Base-by-base conservation (phyloP, 2,888 invertebrate species). In the Lepidocyrtoides sp. region DNA sequence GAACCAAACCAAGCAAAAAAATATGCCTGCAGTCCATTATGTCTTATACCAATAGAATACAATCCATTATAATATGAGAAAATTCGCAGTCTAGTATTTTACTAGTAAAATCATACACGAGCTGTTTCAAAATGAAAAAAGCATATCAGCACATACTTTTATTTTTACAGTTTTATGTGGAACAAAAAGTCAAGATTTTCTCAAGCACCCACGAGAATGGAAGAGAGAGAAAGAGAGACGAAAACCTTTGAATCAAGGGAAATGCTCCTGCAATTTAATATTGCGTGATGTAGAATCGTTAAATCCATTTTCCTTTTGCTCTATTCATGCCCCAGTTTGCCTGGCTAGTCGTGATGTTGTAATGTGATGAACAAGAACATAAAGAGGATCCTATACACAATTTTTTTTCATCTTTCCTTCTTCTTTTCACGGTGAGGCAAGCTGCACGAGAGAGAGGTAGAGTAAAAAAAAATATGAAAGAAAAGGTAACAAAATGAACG, bases 241-340 rank as follows among this genome's bases (percentile, higher is more conserved):
- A 51, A 90, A 87, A 72, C 57, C 60, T 87, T 81, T 86, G 79
- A 77, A 86, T 91, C 81, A 90, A 82, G 86, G 90, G 92, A 92
- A 93, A 92, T 92, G 92, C 92, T 92, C n/a, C n/a, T n/a, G 92
- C 93, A 92, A 93, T 93, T 93, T 91, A 89, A 92, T 92, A 93
- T 93, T 93, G 93, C 93, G 93, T 93, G 93, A 92, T 91, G 90
- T 93, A 88, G 41, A 69, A 92, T 93, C 93, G 93, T 93, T 93
- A 93, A 93, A 93, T 93, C 93, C 91, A 92, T 91, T 92, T 93
- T 93, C n/a, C n/a, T n/a, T n/a, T 93, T 85, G 17, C 84, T 89
- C 86, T 77, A 82, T 91, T 88, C 88, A 84, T 85, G 69, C 81
- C 89, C 81, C 51, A 88, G 66, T 88, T 88, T 81, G 48, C 41